These are phyloP conservation scores for Corythornis vintsioides DNA, from an alignment of 2,113 vertebrate species.

Conservation along the genomic window DNA sequence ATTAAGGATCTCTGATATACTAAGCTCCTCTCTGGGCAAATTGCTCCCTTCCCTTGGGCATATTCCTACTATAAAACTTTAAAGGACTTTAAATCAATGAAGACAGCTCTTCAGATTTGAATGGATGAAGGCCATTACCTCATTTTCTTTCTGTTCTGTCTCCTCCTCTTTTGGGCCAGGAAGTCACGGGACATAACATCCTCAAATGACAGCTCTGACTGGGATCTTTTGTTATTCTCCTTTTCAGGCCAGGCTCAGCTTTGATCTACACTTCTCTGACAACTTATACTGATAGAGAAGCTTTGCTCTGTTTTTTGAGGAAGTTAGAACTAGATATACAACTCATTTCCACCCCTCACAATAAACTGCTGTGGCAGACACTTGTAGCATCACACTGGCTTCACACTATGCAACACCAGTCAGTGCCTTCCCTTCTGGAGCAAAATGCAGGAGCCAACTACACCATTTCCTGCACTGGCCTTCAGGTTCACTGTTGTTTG, in stretches of 20 bases:
- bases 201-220: not conserved
- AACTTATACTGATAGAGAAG: not conserved
- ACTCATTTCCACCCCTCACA: not conserved
- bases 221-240: not conserved
- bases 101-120: conserved; percentile 10
- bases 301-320: not conserved
- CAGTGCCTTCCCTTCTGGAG: not conserved
- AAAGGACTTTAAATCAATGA: conserved; percentile 22
- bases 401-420: not conserved
- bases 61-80: conserved; percentile 3
- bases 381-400: not conserved
- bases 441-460: not conserved
- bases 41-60: conserved; percentile 26
- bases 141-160: not conserved
- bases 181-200: not conserved
- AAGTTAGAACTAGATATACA: not conserved
- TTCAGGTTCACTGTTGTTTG: not conserved
- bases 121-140: not conserved
- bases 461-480: not conserved
- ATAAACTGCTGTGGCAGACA: not conserved
- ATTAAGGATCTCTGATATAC: conserved; percentile 16
- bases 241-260: not conserved
- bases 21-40: not conserved
- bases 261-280: not conserved
- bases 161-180: not conserved